These are phyloP conservation scores for Urocitellus parryii DNA, from an alignment of 2,113 vertebrate species.

Conservation along the genomic window DNA sequence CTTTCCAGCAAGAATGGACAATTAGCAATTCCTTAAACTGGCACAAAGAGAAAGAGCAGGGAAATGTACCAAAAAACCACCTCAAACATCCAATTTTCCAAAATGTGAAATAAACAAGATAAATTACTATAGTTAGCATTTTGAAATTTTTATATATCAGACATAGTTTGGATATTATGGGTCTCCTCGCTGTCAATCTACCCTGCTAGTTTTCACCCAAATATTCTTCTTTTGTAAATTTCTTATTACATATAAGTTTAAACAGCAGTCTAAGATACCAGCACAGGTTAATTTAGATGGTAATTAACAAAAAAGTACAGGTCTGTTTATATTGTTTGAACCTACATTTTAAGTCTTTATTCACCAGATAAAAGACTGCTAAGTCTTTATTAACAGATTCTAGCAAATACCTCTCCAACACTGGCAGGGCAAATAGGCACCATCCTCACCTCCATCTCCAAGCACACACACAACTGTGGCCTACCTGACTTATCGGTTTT, in stretches of 20 bases:
- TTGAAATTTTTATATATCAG: constrained; percentile 18
- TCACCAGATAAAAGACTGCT: not conserved
- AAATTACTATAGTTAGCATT: constrained; percentile 13
- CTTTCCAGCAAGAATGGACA: constrained; percentile 83
- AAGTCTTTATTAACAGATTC: constrained; percentile 28
- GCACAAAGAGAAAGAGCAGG: constrained; percentile 43
- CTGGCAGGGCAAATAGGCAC: not conserved
- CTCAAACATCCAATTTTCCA: constrained; percentile 65
- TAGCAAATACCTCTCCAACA: constrained; percentile 1
- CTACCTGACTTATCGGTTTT: not conserved
- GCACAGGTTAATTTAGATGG: constrained; percentile 24
- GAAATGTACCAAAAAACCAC: constrained; percentile 61
- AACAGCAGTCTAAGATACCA: constrained; percentile 19
- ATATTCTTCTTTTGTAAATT: not conserved
- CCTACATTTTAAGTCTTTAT: constrained; percentile 6
- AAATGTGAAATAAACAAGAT: constrained; percentile 59
- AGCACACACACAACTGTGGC: not conserved
- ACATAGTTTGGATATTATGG: not conserved
- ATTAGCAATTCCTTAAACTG: constrained; percentile 82
- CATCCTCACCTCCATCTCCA: not conserved
- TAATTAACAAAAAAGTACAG: constrained; percentile 13
- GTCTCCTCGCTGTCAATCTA: not conserved
- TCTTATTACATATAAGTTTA: not conserved
- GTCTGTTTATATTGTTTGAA: not conserved
- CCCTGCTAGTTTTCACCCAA: not conserved